These are phyloP conservation scores for Pelagia noctiluca DNA, from an alignment of 30 jellyfish, hydroid and myxozoan genomes.

Conservation along the genomic window DNA sequence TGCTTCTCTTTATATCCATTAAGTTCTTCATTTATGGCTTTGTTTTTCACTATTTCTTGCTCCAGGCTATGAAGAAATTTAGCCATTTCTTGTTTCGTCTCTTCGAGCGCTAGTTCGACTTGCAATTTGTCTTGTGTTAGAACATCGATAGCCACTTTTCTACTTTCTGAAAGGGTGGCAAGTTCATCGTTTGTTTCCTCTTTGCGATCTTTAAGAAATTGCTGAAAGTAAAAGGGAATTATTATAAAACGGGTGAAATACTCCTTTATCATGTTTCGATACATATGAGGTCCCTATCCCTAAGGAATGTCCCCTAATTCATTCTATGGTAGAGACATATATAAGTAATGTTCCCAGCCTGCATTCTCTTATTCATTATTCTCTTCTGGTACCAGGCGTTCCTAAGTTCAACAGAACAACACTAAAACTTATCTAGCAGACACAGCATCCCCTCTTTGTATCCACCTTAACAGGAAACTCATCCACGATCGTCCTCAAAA, in stretches of 20 bases:
- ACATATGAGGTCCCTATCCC: no score
- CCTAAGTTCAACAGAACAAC: not conserved
- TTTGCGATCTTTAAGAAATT: constrained; percentile 18
- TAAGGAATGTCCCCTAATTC: no score
- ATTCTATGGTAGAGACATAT: no score
- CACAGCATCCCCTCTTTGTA: not conserved
- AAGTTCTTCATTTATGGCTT: constrained; percentile 9
- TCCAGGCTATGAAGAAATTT: not conserved
- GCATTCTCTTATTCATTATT: not conserved
- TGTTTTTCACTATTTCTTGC: not conserved
- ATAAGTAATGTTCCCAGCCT: not conserved
- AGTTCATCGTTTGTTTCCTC: constrained; percentile 36
- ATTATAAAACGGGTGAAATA: no score
- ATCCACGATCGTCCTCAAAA: no score
- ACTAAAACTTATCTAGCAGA: not conserved
- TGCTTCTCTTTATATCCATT: constrained; percentile 20
- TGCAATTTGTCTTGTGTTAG: constrained; percentile 9
- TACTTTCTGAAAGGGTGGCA: constrained; percentile 22
- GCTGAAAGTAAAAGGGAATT: not conserved
- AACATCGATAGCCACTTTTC: constrained; percentile 20
- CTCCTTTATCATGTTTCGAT: no score
- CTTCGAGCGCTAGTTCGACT: not conserved
- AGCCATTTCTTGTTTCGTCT: not conserved
- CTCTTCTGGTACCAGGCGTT: not conserved
- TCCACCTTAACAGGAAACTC: no score